Percentiles rank a stretch among this genome's conserved stretches.
Conservation (phyloP, 2,888 invertebrate species). For the Epinotia ramella region DNA sequence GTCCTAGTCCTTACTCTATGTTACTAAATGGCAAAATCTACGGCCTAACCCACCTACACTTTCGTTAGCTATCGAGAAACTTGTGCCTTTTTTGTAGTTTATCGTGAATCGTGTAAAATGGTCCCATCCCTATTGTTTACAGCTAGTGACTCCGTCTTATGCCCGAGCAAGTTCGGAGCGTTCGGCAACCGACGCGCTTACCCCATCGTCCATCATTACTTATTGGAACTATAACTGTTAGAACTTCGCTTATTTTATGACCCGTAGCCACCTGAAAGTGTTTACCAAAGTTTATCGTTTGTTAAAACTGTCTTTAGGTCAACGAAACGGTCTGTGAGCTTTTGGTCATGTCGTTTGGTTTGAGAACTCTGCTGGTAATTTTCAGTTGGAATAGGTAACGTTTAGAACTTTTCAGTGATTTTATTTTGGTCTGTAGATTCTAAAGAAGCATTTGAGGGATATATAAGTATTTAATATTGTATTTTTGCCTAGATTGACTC, state of each 20-base stretch:
- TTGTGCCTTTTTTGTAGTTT: background rate
- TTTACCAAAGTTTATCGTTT: constrained; percentile 34
- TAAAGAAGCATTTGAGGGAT: too few relatives aligned
- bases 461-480: background rate
- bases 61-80: background rate
- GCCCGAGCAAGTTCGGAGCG: constrained; percentile 28
- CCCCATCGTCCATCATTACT: constrained; percentile 32
- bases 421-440: too few relatives aligned
- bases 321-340: background rate
- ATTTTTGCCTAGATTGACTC: background rate
- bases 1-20: too few relatives aligned
- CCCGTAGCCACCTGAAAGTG: constrained; percentile 37
- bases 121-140: constrained; percentile 32
- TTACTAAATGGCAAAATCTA: too few relatives aligned
- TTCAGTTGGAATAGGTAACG: background rate
- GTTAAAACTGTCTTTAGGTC: constrained; percentile 13
- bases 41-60: too few relatives aligned
- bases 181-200: constrained; percentile 27
- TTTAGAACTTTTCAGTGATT: too few relatives aligned
- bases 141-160: constrained; percentile 32
- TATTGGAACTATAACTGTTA: constrained; percentile 37
- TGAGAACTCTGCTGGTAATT: background rate
- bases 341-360: background rate
- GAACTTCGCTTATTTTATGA: constrained; percentile 32
- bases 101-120: background rate